Conservation (phyloP, 2,888 invertebrate genomes). For the Caenorhabditis doughertyi region DNA sequence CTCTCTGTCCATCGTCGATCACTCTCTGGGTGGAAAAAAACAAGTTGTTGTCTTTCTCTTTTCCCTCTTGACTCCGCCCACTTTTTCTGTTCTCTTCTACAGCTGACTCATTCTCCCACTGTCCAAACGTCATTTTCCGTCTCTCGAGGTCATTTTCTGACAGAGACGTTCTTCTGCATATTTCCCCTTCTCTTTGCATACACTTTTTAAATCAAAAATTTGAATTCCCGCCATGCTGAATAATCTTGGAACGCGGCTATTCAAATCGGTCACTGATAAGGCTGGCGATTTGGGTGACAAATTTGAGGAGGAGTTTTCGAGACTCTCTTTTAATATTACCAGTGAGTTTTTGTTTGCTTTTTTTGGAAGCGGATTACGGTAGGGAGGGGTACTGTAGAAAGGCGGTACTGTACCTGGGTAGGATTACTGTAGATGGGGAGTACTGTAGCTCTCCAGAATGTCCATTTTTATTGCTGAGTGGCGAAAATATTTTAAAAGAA, state of each 20-base stretch:
- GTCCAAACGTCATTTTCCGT: not conserved
- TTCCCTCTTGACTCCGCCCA: no score
- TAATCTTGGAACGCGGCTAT: constrained; percentile 69
- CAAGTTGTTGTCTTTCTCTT: constrained; percentile 52
- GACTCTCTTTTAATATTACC: constrained; percentile 72
- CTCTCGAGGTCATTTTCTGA: not conserved
- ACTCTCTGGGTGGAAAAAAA: constrained; percentile 10
- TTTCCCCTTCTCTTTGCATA: no score
- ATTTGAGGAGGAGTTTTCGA: constrained; percentile 73
- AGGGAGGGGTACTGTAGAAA: no score
- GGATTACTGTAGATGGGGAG: no score
- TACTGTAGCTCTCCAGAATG: no score
- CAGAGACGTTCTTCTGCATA: no score
- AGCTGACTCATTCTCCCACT: constrained; percentile 42
- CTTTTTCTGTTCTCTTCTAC: no score
- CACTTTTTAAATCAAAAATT: no score
- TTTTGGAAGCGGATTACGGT: not conserved
- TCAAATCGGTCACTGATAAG: constrained; percentile 75
- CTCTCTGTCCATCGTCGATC: not conserved
- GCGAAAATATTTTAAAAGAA: no score
- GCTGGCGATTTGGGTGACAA: constrained; percentile 76
- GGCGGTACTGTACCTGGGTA: no score
- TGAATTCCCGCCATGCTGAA: no score
- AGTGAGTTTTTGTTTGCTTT: constrained; percentile 54
- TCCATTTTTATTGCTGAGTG: no score